Evolutionary conservation across 1,140 invertebrate species (phyloP).

Genomic region (Acromyrmex charruanus): DNA sequence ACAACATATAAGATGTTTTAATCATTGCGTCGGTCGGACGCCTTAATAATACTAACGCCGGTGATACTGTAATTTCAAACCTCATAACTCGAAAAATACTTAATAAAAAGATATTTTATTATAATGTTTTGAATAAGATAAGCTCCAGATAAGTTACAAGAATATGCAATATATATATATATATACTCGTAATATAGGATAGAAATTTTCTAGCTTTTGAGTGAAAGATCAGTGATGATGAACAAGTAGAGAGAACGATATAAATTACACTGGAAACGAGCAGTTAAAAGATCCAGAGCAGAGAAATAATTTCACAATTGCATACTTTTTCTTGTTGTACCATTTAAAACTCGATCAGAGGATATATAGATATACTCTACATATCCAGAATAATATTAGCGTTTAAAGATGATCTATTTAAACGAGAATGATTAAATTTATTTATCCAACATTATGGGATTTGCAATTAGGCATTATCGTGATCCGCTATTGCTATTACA

Average conservation of each 20-base stretch:
- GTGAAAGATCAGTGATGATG: conserved; percentile 5
- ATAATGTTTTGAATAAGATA: no score
- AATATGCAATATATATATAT: no score
- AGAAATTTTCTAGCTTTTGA: background rate
- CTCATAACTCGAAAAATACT: no score
- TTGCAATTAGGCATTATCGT: conserved; percentile 28
- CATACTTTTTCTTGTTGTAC: background rate
- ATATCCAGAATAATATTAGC: conserved; percentile 3
- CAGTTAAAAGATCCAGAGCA: conserved; percentile 14
- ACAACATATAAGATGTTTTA: no score
- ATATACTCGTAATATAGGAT: background rate
- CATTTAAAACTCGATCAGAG: background rate
- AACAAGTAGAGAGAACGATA: conserved; percentile 27
- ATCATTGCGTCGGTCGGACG: no score
- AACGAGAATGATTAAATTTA: conserved; percentile 7
- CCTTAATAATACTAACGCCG: no score
- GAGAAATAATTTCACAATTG: conserved; percentile 51
- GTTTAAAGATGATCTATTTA: conserved; percentile 2
- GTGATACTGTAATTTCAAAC: no score
- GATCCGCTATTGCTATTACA: conserved; percentile 38
- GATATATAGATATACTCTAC: background rate
- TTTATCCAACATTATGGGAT: conserved; percentile 24
- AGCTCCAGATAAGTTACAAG: no score
- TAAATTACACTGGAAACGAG: conserved; percentile 14
- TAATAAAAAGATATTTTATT: no score